Percentiles rank a stretch among this genome's conserved stretches.
Evolutionary conservation across 2,888 invertebrate genomes (phyloP).

Genomic region (Sphaerophoria taeniata): DNA sequence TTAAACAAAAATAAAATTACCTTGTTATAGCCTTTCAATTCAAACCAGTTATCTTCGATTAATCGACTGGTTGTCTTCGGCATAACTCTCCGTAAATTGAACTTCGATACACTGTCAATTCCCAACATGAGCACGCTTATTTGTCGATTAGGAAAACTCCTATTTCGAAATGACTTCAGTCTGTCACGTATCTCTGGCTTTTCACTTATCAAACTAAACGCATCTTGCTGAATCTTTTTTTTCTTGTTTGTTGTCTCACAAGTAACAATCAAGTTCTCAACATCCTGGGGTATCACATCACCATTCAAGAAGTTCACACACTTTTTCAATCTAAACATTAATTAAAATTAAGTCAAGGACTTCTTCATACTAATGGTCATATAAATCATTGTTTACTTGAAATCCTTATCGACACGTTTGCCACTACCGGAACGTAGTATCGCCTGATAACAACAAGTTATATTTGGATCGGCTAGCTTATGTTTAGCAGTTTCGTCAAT

Average conservation of each 20-base stretch:
- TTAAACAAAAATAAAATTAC: constrained; percentile 79
- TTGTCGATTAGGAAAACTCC: not conserved
- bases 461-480: constrained; percentile 11
- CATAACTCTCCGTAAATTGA: constrained; percentile 90
- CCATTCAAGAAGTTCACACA: constrained; percentile 77
- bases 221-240: constrained; percentile 79
- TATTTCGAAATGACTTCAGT: not conserved
- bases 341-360: not conserved
- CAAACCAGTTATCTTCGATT: constrained; percentile 86
- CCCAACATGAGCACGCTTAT: constrained; percentile 89
- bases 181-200: constrained; percentile 78
- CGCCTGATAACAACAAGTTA: constrained; percentile 79
- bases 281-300: constrained; percentile 76
- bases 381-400: constrained; percentile 76
- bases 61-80: constrained; percentile 87
- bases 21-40: constrained; percentile 89
- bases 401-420: constrained; percentile 76
- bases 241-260: constrained; percentile 80
- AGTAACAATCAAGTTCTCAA: constrained; percentile 77
- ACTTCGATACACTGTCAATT: constrained; percentile 92
- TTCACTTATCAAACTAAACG: constrained; percentile 85
- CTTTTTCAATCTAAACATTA: constrained; percentile 75
- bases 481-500: constrained; percentile 73
- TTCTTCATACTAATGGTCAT: not conserved
- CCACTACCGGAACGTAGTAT: constrained; percentile 78